Percentiles rank a stretch among this genome's conserved stretches.
phyloP scores from a whole-genome alignment of 1,140 invertebrate species.

The Papilio xuthus region DNA sequence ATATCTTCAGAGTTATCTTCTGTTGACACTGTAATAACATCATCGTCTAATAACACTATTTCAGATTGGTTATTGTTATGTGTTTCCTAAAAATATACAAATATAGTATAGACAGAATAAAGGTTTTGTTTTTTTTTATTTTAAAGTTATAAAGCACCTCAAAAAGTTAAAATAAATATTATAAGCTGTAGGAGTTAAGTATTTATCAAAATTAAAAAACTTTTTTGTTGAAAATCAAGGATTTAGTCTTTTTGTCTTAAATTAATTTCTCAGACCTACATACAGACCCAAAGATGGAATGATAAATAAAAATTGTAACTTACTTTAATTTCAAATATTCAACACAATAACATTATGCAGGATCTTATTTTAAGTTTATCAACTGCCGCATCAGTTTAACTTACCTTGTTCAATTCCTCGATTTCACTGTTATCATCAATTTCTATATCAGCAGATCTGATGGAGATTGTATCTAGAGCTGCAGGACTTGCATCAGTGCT shows the following conservation, averaged over 20 bases:
- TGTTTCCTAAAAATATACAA: constrained; percentile 48
- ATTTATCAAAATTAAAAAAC: background rate
- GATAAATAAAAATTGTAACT: too few species aligned
- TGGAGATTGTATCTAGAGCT: constrained; percentile 42
- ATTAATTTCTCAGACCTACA: too few species aligned
- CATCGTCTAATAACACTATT: constrained; percentile 51
- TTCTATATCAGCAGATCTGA: constrained; percentile 42
- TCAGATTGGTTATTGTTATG: constrained; percentile 48
- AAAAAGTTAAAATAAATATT: background rate
- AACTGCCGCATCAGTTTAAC: background rate
- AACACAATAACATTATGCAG: background rate
- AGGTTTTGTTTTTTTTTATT: too few species aligned
- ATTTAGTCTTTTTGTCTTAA: too few species aligned
- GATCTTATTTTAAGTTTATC: too few species aligned
- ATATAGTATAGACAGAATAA: background rate
- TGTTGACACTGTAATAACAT: constrained; percentile 43
- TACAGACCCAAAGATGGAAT: background rate
- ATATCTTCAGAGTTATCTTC: constrained; percentile 53
- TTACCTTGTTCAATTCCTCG: background rate
- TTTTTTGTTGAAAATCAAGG: background rate
- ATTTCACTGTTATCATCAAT: background rate
- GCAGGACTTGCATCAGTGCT: constrained; percentile 53
- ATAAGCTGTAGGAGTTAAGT: background rate
- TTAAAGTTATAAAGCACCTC: background rate
- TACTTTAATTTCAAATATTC: background rate